Conservation (phyloP, 2,888 invertebrate species). For the Trissolcus brochymenae region DNA sequence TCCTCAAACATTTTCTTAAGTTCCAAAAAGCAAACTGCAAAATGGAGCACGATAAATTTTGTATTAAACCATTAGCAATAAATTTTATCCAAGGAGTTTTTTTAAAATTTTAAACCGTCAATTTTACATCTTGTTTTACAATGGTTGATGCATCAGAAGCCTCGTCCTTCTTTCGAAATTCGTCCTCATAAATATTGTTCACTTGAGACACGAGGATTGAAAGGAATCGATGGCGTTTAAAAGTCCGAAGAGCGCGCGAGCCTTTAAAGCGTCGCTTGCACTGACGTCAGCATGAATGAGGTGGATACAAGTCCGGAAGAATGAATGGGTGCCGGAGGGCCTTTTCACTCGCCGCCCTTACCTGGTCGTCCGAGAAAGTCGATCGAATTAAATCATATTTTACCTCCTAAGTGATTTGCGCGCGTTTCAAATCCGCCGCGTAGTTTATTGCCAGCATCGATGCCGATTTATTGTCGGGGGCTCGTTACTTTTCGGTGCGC, state of each 20-base stretch:
- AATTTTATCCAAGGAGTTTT: no score
- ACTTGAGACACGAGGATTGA: slow-evolving; percentile 18
- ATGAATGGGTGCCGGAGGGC: slow-evolving; percentile 48
- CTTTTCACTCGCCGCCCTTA: slow-evolving; percentile 18
- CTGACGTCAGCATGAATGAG: slow-evolving; percentile 49
- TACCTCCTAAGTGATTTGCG: slow-evolving; percentile 32
- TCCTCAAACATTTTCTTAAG: no score
- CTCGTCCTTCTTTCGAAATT: background rate
- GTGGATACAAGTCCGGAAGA: slow-evolving; percentile 38
- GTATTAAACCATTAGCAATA: no score
- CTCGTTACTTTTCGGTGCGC: slow-evolving; percentile 21
- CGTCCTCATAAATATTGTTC: slow-evolving; percentile 6
- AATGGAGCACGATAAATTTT: no score
- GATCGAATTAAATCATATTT: slow-evolving; percentile 48
- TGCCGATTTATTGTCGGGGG: slow-evolving; percentile 14
- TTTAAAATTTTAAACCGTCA: no score
- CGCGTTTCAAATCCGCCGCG: slow-evolving; percentile 9
- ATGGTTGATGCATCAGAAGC: no score
- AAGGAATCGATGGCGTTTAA: slow-evolving; percentile 47
- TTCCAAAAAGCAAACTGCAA: no score
- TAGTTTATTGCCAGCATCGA: slow-evolving; percentile 28
- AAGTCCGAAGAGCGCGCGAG: slow-evolving; percentile 26
- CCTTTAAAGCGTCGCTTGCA: slow-evolving; percentile 19
- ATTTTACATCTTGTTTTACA: no score
- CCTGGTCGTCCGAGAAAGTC: slow-evolving; percentile 29